phyloP scores from a whole-genome alignment of 1,140 invertebrate genomes.

The Hylaeus volcanicus region DNA sequence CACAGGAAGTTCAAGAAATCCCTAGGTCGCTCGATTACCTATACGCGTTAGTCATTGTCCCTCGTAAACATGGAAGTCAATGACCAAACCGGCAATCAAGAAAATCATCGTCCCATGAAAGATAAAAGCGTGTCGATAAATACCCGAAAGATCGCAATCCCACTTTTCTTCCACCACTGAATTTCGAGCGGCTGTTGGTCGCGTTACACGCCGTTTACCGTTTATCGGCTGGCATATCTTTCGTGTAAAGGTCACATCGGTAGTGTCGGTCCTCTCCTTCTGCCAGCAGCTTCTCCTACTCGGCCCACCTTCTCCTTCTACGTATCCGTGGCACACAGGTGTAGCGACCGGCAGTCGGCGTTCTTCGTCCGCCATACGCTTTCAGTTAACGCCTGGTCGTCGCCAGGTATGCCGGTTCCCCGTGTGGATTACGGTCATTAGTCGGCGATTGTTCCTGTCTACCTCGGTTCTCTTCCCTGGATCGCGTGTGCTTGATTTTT shows the following conservation, averaged over 20 bases:
- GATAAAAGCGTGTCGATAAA: neutral
- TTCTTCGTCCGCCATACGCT: constrained; percentile 65
- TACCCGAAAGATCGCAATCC: neutral
- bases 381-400: constrained; percentile 73
- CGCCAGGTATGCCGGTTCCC: constrained; percentile 63
- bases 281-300: constrained; percentile 56
- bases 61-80: no score
- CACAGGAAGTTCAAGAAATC: no score
- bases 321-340: constrained; percentile 65
- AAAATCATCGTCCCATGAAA: no score
- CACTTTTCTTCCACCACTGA: neutral
- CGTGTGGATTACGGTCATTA: neutral
- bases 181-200: constrained; percentile 11
- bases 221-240: constrained; percentile 50
- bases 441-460: neutral
- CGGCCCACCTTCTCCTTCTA: constrained; percentile 59
- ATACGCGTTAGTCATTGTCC: no score
- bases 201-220: constrained; percentile 19
- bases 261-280: constrained; percentile 49
- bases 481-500: neutral
- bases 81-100: no score
- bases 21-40: no score
- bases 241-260: constrained; percentile 69
- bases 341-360: constrained; percentile 67
- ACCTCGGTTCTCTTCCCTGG: neutral